Conservation (phyloP, 2,797 vertebrate species). For the Aplochiton taeniatus region DNA sequence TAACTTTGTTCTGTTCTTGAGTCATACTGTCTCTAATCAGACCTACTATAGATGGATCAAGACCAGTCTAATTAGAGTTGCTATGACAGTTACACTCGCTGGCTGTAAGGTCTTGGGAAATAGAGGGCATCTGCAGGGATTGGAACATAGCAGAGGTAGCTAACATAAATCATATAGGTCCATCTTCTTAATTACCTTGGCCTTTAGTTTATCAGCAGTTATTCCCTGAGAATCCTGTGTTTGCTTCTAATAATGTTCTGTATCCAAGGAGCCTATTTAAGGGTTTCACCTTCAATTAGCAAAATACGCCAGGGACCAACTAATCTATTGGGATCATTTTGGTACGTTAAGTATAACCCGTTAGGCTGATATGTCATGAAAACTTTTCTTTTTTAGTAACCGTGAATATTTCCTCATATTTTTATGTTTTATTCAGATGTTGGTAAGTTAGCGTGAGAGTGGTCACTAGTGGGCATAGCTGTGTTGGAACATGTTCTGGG, state of each 20-base stretch:
- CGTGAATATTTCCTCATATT: conserved; percentile 6
- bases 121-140: conserved; percentile 33
- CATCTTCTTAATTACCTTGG: conserved; percentile 48
- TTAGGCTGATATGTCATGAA: no score
- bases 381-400: not conserved
- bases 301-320: conserved; percentile 19
- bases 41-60: no score
- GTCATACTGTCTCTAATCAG: no score
- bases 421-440: conserved; percentile 30
- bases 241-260: conserved; percentile 66
- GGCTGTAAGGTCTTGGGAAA: conserved; percentile 29
- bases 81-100: no score
- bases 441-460: conserved; percentile 66
- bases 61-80: no score
- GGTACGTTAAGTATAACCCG: no score
- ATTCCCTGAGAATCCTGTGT: conserved; percentile 58
- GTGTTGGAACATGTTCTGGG: conserved; percentile 38
- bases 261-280: conserved; percentile 63
- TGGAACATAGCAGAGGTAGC: conserved; percentile 36
- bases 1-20: no score
- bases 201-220: conserved; percentile 12
- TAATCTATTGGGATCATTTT: not conserved
- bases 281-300: conserved; percentile 57
- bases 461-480: conserved; percentile 52
- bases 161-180: conserved; percentile 29